Evolutionary conservation across 1,140 invertebrate species (phyloP), one percentile per base, ranked within the genome.

Genomic region (Ceratina japonica): DNA sequence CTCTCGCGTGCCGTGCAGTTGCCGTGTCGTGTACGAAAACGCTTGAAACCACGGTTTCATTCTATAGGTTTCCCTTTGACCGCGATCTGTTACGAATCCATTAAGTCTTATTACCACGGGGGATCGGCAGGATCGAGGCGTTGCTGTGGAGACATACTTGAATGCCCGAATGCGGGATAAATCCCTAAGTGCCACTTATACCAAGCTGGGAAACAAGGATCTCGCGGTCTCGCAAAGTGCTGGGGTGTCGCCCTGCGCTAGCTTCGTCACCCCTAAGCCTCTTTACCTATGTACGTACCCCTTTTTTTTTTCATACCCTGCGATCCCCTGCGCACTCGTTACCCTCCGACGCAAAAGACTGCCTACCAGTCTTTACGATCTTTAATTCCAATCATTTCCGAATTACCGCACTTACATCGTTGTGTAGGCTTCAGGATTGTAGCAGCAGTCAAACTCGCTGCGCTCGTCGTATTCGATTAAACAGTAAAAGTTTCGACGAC

Each of bases 231-330:
- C 59, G 70, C 61, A 61, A 70, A 79, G 71, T 75, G 63, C 62
- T 68, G 44, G 37, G 37, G 37, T 44, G 37, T 44, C 13, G 27
- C 66, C 37, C 13, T 51, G 51, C 27, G 22, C 80, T 82, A 84
- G 79, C 68, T 84, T 71, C 82, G 73, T 87, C 86, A 71, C 49
- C 70, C 44, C 69, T 85, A 80, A 86, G 64, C 81, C 81, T 86
- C 81, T 86, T 86, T 83, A 78, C 59, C 52, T 64, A 80, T 77
- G n/a, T 59, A 66, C 16, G 22, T 70, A 56, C 16, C 54, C 16
- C 20, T 20, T 20, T 49, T 54, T n/a, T n/a, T 81, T 86, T 83
- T 18, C n/a, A 61, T 24, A 44, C 76, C 24, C 31, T 24, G 2
- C 8, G 20, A 22, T 24, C 27, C 76, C n/a, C 27, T n/a, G 2